A percentile compares a stretch with the other conserved stretches of the same genome.
These are phyloP conservation scores for Bolinopsis microptera DNA, from an alignment of 37 sponge, comb jelly and placozoan species.

Conservation along the genomic window DNA sequence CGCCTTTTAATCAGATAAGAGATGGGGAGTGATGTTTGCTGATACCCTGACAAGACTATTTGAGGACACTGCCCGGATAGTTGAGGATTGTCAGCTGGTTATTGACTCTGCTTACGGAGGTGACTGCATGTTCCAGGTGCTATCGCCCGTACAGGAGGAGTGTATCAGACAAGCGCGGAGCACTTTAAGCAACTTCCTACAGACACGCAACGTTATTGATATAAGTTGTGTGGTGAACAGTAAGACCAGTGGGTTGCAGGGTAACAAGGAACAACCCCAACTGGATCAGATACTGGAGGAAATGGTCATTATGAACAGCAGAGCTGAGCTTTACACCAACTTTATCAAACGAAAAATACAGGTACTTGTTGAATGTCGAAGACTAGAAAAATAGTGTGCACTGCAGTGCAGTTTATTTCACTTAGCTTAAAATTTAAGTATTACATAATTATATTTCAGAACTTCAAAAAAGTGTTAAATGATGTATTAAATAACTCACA, in stretches of 20 bases:
- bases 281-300: constrained; percentile 47
- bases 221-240: not conserved
- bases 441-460: too few relatives aligned
- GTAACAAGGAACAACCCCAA: constrained; percentile 1
- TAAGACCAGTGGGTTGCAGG: not conserved
- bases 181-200: constrained; percentile 48
- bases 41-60: constrained; percentile 58
- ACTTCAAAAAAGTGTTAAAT: too few relatives aligned
- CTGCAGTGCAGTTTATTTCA: too few relatives aligned
- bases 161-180: constrained; percentile 48
- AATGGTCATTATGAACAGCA: constrained; percentile 54
- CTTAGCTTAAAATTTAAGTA: too few relatives aligned
- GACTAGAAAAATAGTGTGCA: not conserved
- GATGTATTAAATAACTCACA: too few relatives aligned
- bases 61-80: constrained; percentile 34
- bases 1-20: constrained; percentile 56
- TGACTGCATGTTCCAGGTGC: not conserved
- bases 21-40: constrained; percentile 63
- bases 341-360: not conserved
- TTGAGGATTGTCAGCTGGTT: not conserved
- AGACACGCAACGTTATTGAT: constrained; percentile 46
- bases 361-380: too few relatives aligned
- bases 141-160: not conserved
- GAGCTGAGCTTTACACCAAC: constrained; percentile 31
- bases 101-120: constrained; percentile 1